Evolutionary conservation across 2,113 vertebrate genomes (phyloP).

Genomic region (Carettochelys insculpta): DNA sequence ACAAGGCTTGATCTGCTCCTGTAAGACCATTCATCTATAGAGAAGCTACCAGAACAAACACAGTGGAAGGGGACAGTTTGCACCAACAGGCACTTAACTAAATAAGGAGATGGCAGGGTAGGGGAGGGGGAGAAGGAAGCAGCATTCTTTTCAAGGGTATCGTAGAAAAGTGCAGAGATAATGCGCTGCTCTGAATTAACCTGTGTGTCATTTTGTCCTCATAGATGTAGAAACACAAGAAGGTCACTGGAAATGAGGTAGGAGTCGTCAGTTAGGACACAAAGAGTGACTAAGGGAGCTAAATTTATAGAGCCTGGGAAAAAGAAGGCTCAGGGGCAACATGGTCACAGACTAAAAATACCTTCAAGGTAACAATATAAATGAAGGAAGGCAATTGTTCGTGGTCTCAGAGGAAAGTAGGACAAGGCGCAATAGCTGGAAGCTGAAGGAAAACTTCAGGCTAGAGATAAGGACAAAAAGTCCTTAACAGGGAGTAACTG

Average conservation of each 20-base stretch:
- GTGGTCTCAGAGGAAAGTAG: neutral
- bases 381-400: slow-evolving; percentile 28
- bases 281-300: slow-evolving; percentile 43
- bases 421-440: neutral
- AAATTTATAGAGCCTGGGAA: slow-evolving; percentile 42
- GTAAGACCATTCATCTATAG: rapidly evolving
- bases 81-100: rapidly evolving
- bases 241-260: neutral
- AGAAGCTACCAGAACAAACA: rapidly evolving
- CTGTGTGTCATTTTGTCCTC: neutral
- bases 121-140: neutral
- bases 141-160: neutral
- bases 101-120: neutral
- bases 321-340: slow-evolving; percentile 43
- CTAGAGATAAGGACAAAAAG: neutral
- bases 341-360: slow-evolving; percentile 60
- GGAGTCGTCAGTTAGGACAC: rapidly evolving
- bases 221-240: neutral
- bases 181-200: rapidly evolving
- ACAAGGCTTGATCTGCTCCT: neutral
- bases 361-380: slow-evolving; percentile 54
- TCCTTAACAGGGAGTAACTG: rapidly evolving
- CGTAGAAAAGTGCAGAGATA: neutral
- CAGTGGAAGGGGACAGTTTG: neutral
- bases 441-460: rapidly evolving